phyloP scores from a whole-genome alignment of 2,888 invertebrate genomes.

The Caenorhabditis panamensis region DNA sequence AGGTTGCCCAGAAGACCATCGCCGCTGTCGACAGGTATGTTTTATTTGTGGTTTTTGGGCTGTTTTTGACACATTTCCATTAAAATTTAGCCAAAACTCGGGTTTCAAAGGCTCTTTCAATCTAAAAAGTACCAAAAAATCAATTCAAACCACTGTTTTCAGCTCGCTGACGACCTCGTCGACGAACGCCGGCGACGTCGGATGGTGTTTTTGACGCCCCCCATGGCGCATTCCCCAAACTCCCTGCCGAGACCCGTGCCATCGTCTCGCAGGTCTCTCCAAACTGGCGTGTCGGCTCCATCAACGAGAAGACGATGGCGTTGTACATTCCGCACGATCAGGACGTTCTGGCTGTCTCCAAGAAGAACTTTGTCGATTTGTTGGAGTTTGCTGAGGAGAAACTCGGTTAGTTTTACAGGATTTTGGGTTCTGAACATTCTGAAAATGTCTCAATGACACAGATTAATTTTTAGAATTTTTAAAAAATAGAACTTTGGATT shows the following conservation, averaged over 20 bases:
- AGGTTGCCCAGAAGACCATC: constrained; percentile 13
- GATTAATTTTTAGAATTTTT: too few species aligned
- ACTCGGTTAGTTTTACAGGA: constrained; percentile 46
- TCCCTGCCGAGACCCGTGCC: constrained; percentile 38
- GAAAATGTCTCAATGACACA: too few species aligned
- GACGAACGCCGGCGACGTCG: constrained; percentile 62
- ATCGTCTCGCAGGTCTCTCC: constrained; percentile 64
- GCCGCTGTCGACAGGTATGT: constrained; percentile 34
- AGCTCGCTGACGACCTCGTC: constrained; percentile 44
- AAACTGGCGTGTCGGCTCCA: constrained; percentile 64
- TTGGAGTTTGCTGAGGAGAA: constrained; percentile 70
- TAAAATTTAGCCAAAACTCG: too few species aligned
- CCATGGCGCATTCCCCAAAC: constrained; percentile 31
- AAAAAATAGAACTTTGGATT: too few species aligned
- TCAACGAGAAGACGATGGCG: constrained; percentile 62
- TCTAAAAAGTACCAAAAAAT: background rate
- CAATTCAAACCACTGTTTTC: constrained; percentile 13
- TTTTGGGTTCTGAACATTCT: too few species aligned
- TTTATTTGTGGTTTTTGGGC: too few species aligned
- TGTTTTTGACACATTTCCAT: too few species aligned
- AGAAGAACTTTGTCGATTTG: constrained; percentile 69
- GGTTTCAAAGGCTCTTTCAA: too few species aligned
- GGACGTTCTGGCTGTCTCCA: constrained; percentile 61
- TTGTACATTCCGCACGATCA: constrained; percentile 67
- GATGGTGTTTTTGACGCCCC: constrained; percentile 76